Evolutionary conservation across 1,140 invertebrate genomes (phyloP).

Genomic region (Microvelia longipes): DNA sequence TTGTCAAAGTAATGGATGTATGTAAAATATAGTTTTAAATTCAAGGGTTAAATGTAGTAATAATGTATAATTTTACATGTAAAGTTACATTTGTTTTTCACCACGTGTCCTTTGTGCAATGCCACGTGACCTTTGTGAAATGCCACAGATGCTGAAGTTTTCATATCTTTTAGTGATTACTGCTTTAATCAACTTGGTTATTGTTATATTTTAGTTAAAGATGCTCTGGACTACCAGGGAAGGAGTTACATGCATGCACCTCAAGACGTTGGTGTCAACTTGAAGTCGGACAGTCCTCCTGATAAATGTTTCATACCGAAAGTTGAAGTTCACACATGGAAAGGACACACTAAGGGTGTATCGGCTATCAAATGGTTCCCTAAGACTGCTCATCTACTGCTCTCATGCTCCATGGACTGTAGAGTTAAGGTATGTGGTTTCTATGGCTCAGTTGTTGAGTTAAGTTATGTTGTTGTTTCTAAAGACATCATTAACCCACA

Average conservation of each 20-base stretch:
- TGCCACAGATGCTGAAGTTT: too few relatives aligned
- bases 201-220: slow-evolving; percentile 84
- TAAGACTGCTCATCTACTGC: slow-evolving; percentile 77
- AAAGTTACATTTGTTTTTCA: too few relatives aligned
- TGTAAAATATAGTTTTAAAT: too few relatives aligned
- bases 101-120: too few relatives aligned
- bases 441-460: background rate
- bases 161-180: too few relatives aligned
- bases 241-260: slow-evolving; percentile 86
- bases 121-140: too few relatives aligned
- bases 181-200: too few relatives aligned
- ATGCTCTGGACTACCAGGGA: slow-evolving; percentile 90
- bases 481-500: too few relatives aligned
- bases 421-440: slow-evolving; percentile 60
- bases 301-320: slow-evolving; percentile 96
- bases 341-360: slow-evolving; percentile 94
- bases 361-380: slow-evolving; percentile 93
- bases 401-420: slow-evolving; percentile 93
- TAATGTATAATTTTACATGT: too few relatives aligned
- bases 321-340: slow-evolving; percentile 89
- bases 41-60: too few relatives aligned
- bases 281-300: slow-evolving; percentile 79
- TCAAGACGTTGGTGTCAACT: slow-evolving; percentile 88
- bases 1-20: too few relatives aligned
- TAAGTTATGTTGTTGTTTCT: too few relatives aligned